These are phyloP conservation scores for Oreotrochilus melanogaster DNA, from an alignment of 2,113 vertebrate species.

Conservation along the genomic window DNA sequence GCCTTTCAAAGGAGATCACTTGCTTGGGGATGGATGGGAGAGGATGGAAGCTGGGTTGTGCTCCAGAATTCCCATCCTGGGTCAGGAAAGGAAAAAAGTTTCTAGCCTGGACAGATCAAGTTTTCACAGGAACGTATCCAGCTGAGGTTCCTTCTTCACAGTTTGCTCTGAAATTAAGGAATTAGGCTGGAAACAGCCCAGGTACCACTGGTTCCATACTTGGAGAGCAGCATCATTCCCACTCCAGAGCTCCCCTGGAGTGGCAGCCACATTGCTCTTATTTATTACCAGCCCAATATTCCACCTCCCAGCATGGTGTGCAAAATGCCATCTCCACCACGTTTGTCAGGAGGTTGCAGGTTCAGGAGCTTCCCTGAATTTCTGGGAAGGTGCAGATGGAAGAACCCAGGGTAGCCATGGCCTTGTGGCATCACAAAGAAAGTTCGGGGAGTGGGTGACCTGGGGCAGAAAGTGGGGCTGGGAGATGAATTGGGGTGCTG, in stretches of 20 bases:
- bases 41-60: background rate
- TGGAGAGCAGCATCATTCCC: background rate
- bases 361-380: background rate
- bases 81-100: background rate
- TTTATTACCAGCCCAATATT: background rate
- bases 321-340: background rate
- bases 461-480: background rate
- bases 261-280: background rate
- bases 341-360: background rate
- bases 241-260: background rate
- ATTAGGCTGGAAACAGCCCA: background rate
- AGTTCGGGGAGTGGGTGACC: background rate
- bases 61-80: background rate
- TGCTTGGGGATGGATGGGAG: background rate
- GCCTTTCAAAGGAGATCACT: background rate
- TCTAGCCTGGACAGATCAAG: background rate
- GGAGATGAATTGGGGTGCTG: background rate
- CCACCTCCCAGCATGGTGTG: background rate
- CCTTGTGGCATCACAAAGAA: accelerated
- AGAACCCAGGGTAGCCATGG: background rate
- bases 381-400: background rate
- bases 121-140: background rate
- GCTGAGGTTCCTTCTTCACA: background rate
- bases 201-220: background rate
- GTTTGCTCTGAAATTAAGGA: background rate